A percentile compares a stretch with the other conserved stretches of the same genome.
These are phyloP conservation scores for Clistopyga incitator DNA, from an alignment of 2,888 invertebrate species.

Conservation along the genomic window DNA sequence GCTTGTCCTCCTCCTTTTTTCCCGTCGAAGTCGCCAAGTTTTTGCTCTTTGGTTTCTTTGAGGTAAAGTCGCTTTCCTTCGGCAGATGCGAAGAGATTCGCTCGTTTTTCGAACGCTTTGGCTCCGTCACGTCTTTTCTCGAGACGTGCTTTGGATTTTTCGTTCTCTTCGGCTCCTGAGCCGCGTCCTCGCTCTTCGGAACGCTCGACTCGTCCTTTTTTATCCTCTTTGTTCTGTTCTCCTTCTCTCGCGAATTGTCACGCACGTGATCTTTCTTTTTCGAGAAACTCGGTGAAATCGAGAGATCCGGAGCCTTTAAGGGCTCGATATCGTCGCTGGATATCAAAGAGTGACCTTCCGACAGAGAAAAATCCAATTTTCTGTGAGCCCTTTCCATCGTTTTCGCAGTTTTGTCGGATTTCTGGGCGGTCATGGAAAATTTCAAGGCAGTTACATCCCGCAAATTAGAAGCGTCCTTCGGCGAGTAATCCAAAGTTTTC, in stretches of 20 bases:
- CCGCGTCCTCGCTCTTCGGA: slow-evolving; percentile 71
- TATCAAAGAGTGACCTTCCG: slow-evolving; percentile 77
- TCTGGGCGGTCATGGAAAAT: slow-evolving; percentile 66
- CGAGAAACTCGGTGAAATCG: slow-evolving; percentile 75
- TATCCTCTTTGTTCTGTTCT: slow-evolving; percentile 80
- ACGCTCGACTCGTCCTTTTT: slow-evolving; percentile 78
- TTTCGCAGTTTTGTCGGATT: slow-evolving; percentile 74
- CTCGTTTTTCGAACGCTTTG: slow-evolving; percentile 61
- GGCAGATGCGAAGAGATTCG: slow-evolving; percentile 31
- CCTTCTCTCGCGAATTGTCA: slow-evolving; percentile 80
- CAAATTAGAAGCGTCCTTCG: slow-evolving; percentile 75
- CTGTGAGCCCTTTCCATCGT: slow-evolving; percentile 77
- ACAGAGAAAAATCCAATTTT: slow-evolving; percentile 80
- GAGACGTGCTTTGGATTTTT: slow-evolving; percentile 78
- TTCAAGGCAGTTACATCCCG: slow-evolving; percentile 74
- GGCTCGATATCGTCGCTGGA: slow-evolving; percentile 80
- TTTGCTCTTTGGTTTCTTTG: slow-evolving; percentile 76
- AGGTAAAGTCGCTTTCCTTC: slow-evolving; percentile 69
- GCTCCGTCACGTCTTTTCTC: slow-evolving; percentile 76
- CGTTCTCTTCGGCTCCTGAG: slow-evolving; percentile 73
- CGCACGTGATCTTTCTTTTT: slow-evolving; percentile 80
- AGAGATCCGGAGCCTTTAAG: slow-evolving; percentile 78
- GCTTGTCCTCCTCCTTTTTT: slow-evolving; percentile 79
- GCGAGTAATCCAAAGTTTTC: slow-evolving; percentile 79
- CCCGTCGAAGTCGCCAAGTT: slow-evolving; percentile 75